phyloP scores from a whole-genome alignment of 2,888 invertebrate genomes.

The Bruchidius siliquastri region DNA sequence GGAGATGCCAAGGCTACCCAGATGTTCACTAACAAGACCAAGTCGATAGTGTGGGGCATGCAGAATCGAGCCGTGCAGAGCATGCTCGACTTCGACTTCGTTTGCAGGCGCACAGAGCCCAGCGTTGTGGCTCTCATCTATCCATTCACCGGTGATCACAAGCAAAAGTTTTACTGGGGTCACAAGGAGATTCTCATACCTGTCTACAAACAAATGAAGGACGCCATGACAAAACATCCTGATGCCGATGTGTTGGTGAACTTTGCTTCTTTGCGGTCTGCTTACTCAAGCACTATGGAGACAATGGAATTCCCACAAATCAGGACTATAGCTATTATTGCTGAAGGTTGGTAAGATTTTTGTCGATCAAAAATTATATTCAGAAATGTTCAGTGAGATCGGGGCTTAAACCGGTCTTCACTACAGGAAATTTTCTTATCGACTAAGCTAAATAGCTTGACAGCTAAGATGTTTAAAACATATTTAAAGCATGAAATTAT shows the following conservation, averaged over 20 bases:
- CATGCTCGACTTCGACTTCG: constrained; percentile 95
- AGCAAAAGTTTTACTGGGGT: constrained; percentile 99
- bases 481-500: no score
- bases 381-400: no score
- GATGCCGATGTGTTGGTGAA: constrained; percentile 94
- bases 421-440: no score
- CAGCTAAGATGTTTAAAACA: no score
- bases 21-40: constrained; percentile 78
- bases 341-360: constrained; percentile 62
- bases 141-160: constrained; percentile 97
- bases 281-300: constrained; percentile 94
- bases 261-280: constrained; percentile 96
- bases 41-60: constrained; percentile 98
- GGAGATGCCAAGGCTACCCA: constrained; percentile 40
- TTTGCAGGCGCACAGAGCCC: constrained; percentile 82
- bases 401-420: no score
- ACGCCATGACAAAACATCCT: constrained; percentile 91
- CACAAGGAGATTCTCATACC: constrained; percentile 94
- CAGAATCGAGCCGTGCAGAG: constrained; percentile 95
- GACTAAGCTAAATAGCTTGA: no score
- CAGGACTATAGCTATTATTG: constrained; percentile 94
- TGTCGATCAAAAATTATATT: no score
- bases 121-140: constrained; percentile 96
- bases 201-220: constrained; percentile 94
- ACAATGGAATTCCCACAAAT: constrained; percentile 92